Evolutionary conservation across 1,140 invertebrate species (phyloP).

Genomic region (Pachyrhynchus sulphureomaculatus): DNA sequence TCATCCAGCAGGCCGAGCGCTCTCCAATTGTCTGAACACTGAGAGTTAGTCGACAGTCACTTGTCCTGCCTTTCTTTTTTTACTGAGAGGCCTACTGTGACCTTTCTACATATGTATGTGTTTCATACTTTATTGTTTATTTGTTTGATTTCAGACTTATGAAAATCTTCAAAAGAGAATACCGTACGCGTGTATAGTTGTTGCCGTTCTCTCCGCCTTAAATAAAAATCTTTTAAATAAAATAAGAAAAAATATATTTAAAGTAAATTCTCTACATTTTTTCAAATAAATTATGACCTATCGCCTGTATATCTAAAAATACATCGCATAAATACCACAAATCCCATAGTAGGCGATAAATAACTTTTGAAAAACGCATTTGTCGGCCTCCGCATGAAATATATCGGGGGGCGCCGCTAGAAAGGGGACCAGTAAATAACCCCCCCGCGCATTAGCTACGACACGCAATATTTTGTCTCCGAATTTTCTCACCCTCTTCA

Average conservation of each 20-base stretch:
- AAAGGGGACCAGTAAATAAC: conserved; percentile 23
- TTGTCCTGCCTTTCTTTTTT: conserved; percentile 24
- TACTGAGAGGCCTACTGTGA: neutral
- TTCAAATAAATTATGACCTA: no score
- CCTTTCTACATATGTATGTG: no score
- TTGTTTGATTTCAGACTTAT: no score
- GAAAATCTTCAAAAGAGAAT: no score
- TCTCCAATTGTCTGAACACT: conserved; percentile 43
- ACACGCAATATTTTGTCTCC: conserved; percentile 43
- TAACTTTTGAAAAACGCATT: conserved; percentile 33
- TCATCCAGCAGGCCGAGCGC: conserved; percentile 39
- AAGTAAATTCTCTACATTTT: no score
- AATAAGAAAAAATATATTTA: no score
- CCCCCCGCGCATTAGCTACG: conserved; percentile 39
- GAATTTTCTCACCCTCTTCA: conserved; percentile 12
- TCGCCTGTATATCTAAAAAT: neutral
- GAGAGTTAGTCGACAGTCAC: conserved; percentile 27
- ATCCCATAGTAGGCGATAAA: conserved; percentile 24
- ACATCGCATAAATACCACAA: conserved; percentile 18
- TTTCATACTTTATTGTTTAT: no score
- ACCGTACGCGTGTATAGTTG: no score
- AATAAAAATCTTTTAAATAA: no score
- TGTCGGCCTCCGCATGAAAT: conserved; percentile 25
- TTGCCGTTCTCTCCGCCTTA: no score
- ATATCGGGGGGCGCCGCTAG: conserved; percentile 4